A percentile compares a stretch with the other conserved stretches of the same genome.
These are phyloP conservation scores for Corticium candelabrum DNA, from an alignment of 37 sponge, comb jelly and placozoan species.

Conservation along the genomic window DNA sequence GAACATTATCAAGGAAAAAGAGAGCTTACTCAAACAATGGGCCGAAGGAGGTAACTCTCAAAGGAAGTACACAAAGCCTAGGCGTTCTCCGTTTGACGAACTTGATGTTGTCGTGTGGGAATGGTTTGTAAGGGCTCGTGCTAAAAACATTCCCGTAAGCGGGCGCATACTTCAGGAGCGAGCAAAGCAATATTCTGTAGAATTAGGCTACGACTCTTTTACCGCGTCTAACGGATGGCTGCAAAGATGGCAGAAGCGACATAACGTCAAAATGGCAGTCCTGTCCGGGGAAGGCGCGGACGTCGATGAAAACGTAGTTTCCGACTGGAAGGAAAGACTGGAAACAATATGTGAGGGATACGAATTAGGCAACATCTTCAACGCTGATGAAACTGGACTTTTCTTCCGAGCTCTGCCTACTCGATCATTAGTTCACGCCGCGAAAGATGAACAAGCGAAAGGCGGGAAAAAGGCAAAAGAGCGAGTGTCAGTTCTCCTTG, in stretches of 20 bases:
- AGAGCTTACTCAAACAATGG: too few species aligned
- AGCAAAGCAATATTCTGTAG: background rate
- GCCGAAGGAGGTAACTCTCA: too few species aligned
- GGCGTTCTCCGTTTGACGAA: too few species aligned
- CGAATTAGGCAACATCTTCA: constrained; percentile 7
- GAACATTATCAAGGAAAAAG: too few species aligned
- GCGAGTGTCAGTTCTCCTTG: constrained; percentile 11
- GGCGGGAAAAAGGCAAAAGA: constrained; percentile 12
- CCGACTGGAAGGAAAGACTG: constrained; percentile 1
- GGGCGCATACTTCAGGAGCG: too few species aligned
- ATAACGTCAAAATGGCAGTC: background rate
- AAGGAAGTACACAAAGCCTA: too few species aligned
- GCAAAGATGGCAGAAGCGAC: background rate
- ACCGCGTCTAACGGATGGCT: constrained; percentile 15
- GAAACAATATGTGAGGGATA: background rate
- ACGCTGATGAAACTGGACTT: constrained; percentile 22
- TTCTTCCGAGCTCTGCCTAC: constrained; percentile 22
- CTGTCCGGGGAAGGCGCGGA: constrained; percentile 17
- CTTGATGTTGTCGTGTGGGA: constrained; percentile 10
- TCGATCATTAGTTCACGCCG: constrained; percentile 7
- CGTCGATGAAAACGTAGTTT: constrained; percentile 2
- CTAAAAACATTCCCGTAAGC: constrained; percentile 12
- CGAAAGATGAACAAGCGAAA: constrained; percentile 1
- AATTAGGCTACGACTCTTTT: background rate
- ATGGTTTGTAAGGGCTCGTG: constrained; percentile 2